Conservation (phyloP, 1,140 invertebrate genomes). For the Micrasema longulum region DNA sequence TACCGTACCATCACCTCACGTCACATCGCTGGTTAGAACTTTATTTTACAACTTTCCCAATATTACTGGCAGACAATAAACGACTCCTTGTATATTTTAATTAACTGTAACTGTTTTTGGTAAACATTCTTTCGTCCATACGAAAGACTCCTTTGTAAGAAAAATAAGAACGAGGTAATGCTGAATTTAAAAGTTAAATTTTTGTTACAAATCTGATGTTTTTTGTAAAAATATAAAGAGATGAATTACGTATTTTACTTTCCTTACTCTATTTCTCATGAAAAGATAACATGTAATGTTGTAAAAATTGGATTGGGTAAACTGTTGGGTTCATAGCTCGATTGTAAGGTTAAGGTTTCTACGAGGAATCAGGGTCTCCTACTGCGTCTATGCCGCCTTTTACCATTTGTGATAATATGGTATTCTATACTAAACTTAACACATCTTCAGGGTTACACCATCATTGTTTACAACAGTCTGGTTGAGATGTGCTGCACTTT, state of each 20-base stretch:
- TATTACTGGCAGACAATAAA: neutral
- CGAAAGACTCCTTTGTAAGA: too few species aligned
- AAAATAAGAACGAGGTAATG: too few species aligned
- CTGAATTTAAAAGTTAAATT: too few species aligned
- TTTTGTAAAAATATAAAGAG: too few species aligned
- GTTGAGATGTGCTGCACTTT: constrained; percentile 7
- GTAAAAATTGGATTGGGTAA: too few species aligned
- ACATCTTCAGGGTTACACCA: constrained; percentile 49
- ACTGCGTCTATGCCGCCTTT: constrained; percentile 49
- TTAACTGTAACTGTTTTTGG: too few species aligned
- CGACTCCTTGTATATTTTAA: neutral
- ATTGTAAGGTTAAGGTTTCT: constrained; percentile 15
- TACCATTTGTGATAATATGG: constrained; percentile 49
- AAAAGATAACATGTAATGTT: too few species aligned
- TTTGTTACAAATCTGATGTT: too few species aligned
- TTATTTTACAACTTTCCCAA: neutral
- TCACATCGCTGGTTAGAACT: neutral
- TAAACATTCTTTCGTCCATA: too few species aligned
- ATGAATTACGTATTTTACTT: too few species aligned
- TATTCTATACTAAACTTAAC: constrained; percentile 50
- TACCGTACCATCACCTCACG: constrained; percentile 18
- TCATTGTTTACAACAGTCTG: constrained; percentile 26
- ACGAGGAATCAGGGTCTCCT: constrained; percentile 54
- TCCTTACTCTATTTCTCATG: too few species aligned
- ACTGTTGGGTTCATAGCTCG: too few species aligned